Base-by-base conservation (phyloP, 2,888 invertebrate species). In the Chalcis sispes region DNA sequence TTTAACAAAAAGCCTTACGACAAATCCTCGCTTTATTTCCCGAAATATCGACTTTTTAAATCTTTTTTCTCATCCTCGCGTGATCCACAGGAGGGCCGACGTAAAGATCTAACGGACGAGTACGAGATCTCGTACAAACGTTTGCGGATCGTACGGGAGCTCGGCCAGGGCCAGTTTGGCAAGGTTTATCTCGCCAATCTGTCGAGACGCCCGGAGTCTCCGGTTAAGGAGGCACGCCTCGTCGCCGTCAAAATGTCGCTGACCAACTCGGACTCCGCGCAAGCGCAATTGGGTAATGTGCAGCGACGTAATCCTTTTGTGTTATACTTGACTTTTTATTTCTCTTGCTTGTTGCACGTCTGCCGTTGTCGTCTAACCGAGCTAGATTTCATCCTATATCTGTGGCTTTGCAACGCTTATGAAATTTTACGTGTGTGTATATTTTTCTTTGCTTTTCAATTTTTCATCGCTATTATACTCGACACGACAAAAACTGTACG, bases 161-260 rank as follows among this genome's bases (percentile, higher is more conserved):
- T 95, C 80, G 95, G 95, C 0, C 92, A 92, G 80, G 95, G 95
- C 0, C 94, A 94, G 7, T 95, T 95, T 85, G 95, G 95, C 0
- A 90, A 91, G 56, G 95, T 95, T 0, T 94, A 92, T 83, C 90
- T 92, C 23, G 95, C 94, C 0, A 90, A 90, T 75, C 74, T 75
- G 23, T 46, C 42, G 23, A 7, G 32, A 7, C n/a, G n/a, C n/a
- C 23, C 0, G 7, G 32, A n/a, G 2, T 56, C 13, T 5, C 42
- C n/a, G 4, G 23, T 20, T 0, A 32, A n/a, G 20, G 48, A 40
- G 18, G 23, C 15, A 8, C 10, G 78, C 15, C 74, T 79, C 20
- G 82, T 86, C 15, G 87, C 87, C 25, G 84, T 88, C 15, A 88
- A 88, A 80, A 84, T 84, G 81, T 84, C 84, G 10, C 81, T 71